phyloP scores from a whole-genome alignment of 1,140 invertebrate genomes.

The Diprion similis region DNA sequence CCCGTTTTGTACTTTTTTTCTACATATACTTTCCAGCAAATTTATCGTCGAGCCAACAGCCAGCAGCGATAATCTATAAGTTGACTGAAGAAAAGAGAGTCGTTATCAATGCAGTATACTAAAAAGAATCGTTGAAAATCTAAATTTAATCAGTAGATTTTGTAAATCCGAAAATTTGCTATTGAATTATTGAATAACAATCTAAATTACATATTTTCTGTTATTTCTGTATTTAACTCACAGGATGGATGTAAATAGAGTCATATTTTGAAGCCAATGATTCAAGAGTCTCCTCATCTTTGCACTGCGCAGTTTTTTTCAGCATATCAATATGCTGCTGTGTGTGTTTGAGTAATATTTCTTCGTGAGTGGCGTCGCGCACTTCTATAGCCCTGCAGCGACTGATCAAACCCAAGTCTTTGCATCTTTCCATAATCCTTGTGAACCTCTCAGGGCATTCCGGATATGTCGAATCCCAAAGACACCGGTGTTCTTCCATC shows the following conservation, averaged over 20 bases:
- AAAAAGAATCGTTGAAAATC: not conserved
- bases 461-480: conserved; percentile 85
- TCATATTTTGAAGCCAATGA: conserved; percentile 81
- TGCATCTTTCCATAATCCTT: conserved; percentile 74
- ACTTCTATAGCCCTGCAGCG: conserved; percentile 70
- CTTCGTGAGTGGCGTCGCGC: conserved; percentile 72
- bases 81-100: conserved; percentile 68
- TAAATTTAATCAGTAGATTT: conserved; percentile 8
- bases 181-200: conserved; percentile 14
- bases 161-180: no score
- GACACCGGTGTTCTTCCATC: conserved; percentile 80
- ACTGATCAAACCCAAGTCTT: conserved; percentile 74
- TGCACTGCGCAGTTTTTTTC: conserved; percentile 67
- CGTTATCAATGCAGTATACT: conserved; percentile 19
- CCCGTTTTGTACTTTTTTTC: conserved; percentile 80
- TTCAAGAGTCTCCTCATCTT: conserved; percentile 70
- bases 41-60: conserved; percentile 84
- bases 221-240: conserved; percentile 53
- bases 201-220: conserved; percentile 19
- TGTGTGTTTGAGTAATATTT: conserved; percentile 74
- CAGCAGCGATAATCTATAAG: conserved; percentile 78
- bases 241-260: conserved; percentile 85
- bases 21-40: conserved; percentile 76
- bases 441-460: conserved; percentile 82
- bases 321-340: conserved; percentile 71